Conservation (phyloP, 2,888 invertebrate species). For the Parthenolecanium corni region DNA sequence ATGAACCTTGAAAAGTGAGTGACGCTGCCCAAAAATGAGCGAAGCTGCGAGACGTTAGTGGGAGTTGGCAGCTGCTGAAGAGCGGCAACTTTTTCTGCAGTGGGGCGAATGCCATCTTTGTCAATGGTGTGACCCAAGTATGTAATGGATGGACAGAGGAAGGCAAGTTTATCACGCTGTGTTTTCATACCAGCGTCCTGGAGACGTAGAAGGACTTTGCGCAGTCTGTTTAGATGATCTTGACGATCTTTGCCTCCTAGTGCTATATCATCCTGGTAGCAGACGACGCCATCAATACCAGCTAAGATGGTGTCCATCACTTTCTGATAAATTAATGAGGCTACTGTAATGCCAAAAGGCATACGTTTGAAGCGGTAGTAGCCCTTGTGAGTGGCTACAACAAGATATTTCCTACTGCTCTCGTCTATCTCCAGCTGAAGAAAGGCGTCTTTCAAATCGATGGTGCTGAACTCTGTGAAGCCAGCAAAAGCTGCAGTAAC, state of each 20-base stretch:
- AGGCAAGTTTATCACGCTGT: background rate
- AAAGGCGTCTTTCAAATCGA: constrained; percentile 3
- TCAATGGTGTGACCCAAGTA: constrained; percentile 11
- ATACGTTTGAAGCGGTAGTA: constrained; percentile 31
- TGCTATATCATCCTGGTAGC: constrained; percentile 35
- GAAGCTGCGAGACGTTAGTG: background rate
- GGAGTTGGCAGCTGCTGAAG: constrained; percentile 1
- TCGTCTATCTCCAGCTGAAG: background rate
- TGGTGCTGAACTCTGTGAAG: background rate
- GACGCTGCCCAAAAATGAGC: constrained; percentile 3
- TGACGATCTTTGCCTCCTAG: background rate
- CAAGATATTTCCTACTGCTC: background rate
- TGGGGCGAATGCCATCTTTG: background rate
- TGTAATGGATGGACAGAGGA: background rate
- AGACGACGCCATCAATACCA: constrained; percentile 34
- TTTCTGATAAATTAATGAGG: constrained; percentile 35
- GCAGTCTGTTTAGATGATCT: background rate
- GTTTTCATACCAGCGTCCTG: background rate
- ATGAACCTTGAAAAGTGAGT: constrained; percentile 5
- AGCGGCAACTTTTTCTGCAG: background rate
- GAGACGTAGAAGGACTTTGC: background rate
- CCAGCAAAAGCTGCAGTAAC: background rate
- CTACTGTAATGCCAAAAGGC: constrained; percentile 36
- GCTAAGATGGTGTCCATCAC: constrained; percentile 36
- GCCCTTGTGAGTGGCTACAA: background rate